Percentiles rank a stretch among this genome's conserved stretches.
These are phyloP conservation scores for Clunio marinus DNA, from an alignment of 2,888 invertebrate genomes.

Conservation along the genomic window DNA sequence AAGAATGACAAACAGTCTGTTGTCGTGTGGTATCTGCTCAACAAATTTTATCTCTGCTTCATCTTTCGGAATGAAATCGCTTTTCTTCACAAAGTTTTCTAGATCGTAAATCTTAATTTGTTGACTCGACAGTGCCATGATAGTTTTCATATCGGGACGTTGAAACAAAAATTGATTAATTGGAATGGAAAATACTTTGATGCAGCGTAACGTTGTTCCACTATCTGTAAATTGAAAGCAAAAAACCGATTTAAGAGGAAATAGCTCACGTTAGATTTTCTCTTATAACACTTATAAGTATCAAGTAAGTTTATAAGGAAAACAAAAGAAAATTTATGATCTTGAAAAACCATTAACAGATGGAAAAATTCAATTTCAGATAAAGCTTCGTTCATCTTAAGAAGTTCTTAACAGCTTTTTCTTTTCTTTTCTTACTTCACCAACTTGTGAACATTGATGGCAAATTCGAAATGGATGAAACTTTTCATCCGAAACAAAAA, in stretches of 20 bases:
- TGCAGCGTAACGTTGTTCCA: slow-evolving; percentile 22
- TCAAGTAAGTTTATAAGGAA: no score
- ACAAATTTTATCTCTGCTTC: slow-evolving; percentile 7
- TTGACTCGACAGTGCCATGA: slow-evolving; percentile 21
- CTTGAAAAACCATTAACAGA: no score
- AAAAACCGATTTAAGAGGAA: no score
- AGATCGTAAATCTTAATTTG: slow-evolving; percentile 33
- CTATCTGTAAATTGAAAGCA: slow-evolving; percentile 17
- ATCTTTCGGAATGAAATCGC: neutral
- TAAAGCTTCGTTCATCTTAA: no score
- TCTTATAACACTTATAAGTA: no score
- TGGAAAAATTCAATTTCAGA: no score
- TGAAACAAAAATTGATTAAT: slow-evolving; percentile 30
- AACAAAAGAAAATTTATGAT: no score
- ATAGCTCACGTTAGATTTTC: no score
- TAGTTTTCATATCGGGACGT: neutral
- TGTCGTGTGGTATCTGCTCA: slow-evolving; percentile 2
- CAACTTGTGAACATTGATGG: no score
- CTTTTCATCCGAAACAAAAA: neutral
- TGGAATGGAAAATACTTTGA: slow-evolving; percentile 13
- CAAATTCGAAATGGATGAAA: no score
- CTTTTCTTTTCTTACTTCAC: no score
- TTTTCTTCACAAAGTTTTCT: slow-evolving; percentile 21
- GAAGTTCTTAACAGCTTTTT: no score
- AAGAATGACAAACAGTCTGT: slow-evolving; percentile 15